Evolutionary conservation across 2,113 vertebrate genomes (phyloP), one percentile per base, ranked within the genome.

Genomic region (Trinectes maculatus): DNA sequence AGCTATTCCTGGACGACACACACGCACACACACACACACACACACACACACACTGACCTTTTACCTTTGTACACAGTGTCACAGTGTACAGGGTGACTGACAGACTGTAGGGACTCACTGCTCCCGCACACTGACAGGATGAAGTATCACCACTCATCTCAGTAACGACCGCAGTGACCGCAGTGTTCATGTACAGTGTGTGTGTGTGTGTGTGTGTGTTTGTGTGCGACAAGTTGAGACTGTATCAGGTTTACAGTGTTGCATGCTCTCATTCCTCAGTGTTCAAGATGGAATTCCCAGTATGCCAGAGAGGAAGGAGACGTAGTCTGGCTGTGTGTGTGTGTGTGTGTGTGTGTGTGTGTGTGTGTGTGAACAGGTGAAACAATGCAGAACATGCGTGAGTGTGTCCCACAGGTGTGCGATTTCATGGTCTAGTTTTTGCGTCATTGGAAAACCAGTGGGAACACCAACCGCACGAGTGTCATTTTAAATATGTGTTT

Each of bases 1-100:
- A 43, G 63, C 82, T 87, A 85, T 87, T 89, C 70, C 46, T 80
- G 74, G 77, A 80, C 60, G 0, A 1, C 61, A 55, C 18, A 34
- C 40, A 42, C 36, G 43, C 26, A 43, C 34, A 53, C 37, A 29
- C 58, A 60, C 36, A 61, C 44, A 55, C 19, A 3, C 18, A 67
- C 18, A 51, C 26, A 34, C 34, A 34, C 62, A 44, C 53, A 18
- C 12, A 55, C 19, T 72, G 51, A 79, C 37, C 74, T 76, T 67
- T 74, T 44, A 47, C 18, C 34, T 79, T 64, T 3, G 18, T 43
- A 22, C 15, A 40, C 26, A 34, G 26, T 5, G 40, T n/a, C 16
- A 31, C 24, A 44, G 34, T 9, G 40, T 18, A 18, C 15, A 21
- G 22, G 29, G 5, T 22, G 60, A 63, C 1, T 36, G 65, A 43